Evolutionary conservation across 2,797 vertebrate species (phyloP).

Genomic region (Ciconia nigra): DNA sequence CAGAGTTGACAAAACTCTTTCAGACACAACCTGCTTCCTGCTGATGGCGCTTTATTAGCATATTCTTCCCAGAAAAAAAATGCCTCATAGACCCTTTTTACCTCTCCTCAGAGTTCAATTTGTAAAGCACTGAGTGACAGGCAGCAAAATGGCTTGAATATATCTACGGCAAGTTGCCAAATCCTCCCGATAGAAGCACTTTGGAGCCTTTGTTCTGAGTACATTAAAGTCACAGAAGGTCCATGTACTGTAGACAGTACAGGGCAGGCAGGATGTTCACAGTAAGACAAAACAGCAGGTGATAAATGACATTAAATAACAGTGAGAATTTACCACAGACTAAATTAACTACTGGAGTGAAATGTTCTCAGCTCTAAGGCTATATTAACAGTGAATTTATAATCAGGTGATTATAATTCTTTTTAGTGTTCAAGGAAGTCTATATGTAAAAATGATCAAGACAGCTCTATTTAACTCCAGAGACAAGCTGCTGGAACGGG

Average conservation of each 20-base stretch:
- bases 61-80: constrained; percentile 85
- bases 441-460: constrained; percentile 77
- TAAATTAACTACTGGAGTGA: constrained; percentile 82
- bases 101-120: constrained; percentile 83
- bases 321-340: constrained; percentile 83
- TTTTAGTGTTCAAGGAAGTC: constrained; percentile 71
- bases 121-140: constrained; percentile 83
- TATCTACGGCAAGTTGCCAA: constrained; percentile 81
- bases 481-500: constrained; percentile 60
- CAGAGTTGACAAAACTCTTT: constrained; percentile 88
- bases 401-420: constrained; percentile 80
- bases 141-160: constrained; percentile 85
- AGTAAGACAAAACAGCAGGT: constrained; percentile 85
- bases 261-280: constrained; percentile 83
- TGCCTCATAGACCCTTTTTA: constrained; percentile 78
- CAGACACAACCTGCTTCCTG: constrained; percentile 85
- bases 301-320: constrained; percentile 87
- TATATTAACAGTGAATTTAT: constrained; percentile 83
- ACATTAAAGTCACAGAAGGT: constrained; percentile 86
- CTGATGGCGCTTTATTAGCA: constrained; percentile 85
- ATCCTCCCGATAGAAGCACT: constrained; percentile 79
- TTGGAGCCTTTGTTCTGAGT: constrained; percentile 83
- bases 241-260: constrained; percentile 79
- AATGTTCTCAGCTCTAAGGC: constrained; percentile 79
- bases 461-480: constrained; percentile 74